Percentiles rank a stretch among this genome's conserved stretches.
Evolutionary conservation across 2,113 vertebrate genomes (phyloP).

Genomic region (Mystacornis crossleyi): DNA sequence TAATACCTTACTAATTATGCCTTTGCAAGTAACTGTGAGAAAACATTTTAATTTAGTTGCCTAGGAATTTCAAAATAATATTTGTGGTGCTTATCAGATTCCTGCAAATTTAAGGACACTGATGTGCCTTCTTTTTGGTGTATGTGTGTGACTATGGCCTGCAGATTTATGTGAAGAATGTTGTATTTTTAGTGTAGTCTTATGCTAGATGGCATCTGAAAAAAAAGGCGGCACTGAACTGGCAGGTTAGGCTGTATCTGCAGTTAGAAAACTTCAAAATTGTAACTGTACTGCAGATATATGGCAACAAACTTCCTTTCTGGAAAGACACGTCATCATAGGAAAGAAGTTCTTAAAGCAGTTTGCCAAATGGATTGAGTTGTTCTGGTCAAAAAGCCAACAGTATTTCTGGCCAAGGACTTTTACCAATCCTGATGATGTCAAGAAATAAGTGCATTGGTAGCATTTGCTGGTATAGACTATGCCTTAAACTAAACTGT

Average conservation of each 20-base stretch:
- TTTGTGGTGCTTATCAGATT: background rate
- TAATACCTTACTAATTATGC: background rate
- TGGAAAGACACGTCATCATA: background rate
- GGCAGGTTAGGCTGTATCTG: background rate
- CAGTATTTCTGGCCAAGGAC: background rate
- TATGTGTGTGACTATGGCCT: background rate
- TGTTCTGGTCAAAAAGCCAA: background rate
- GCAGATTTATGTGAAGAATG: background rate
- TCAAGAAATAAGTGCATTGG: background rate
- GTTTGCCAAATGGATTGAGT: background rate
- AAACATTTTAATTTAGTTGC: background rate
- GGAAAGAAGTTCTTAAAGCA: background rate
- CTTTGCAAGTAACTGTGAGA: background rate
- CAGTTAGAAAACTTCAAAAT: background rate
- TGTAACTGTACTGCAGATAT: background rate
- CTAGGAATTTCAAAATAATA: background rate
- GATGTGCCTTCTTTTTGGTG: background rate
- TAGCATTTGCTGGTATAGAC: background rate
- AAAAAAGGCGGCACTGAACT: background rate
- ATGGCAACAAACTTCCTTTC: background rate
- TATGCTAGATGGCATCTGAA: background rate
- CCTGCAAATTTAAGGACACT: background rate
- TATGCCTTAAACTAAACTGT: background rate
- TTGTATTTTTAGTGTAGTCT: background rate
- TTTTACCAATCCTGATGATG: background rate